phyloP scores from a whole-genome alignment of 2,113 vertebrate species.

The Thymallus thymallus region DNA sequence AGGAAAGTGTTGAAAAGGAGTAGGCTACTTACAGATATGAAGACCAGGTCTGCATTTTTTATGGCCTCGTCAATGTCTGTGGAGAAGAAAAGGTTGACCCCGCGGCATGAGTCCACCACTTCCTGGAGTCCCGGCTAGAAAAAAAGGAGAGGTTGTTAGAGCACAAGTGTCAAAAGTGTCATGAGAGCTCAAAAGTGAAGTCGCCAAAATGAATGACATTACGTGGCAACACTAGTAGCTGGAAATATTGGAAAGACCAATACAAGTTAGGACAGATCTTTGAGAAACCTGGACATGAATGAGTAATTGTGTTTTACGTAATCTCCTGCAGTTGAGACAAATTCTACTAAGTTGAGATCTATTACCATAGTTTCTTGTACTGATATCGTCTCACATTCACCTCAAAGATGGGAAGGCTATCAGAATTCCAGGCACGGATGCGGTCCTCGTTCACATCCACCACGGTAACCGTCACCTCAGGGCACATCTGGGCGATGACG shows the following conservation, averaged over 20 bases:
- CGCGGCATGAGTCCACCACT: slow-evolving; percentile 86
- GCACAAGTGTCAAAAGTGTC: no score
- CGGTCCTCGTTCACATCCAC: slow-evolving; percentile 84
- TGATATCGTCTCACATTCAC: slow-evolving; percentile 54
- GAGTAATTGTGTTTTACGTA: background rate
- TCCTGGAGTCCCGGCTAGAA: slow-evolving; percentile 85
- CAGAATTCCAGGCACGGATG: slow-evolving; percentile 88
- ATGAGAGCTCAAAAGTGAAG: background rate
- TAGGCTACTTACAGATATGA: slow-evolving; percentile 90
- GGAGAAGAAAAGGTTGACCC: slow-evolving; percentile 88
- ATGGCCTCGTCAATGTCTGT: slow-evolving; percentile 86
- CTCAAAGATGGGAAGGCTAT: slow-evolving; percentile 86
- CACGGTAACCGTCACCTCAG: slow-evolving; percentile 78
- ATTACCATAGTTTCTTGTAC: background rate
- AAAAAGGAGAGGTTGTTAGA: background rate
- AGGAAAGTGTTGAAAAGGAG: background rate
- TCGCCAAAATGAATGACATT: background rate
- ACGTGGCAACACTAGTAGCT: background rate
- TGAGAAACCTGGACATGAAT: background rate
- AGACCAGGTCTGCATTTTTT: slow-evolving; percentile 86
- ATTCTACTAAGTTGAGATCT: no score
- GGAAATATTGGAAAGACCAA: background rate
- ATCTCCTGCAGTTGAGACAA: background rate
- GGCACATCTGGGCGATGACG: slow-evolving; percentile 87
- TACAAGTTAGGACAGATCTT: background rate